These are phyloP conservation scores for Sinhomidia bicolor DNA, from an alignment of 2,888 invertebrate species.

Conservation along the genomic window DNA sequence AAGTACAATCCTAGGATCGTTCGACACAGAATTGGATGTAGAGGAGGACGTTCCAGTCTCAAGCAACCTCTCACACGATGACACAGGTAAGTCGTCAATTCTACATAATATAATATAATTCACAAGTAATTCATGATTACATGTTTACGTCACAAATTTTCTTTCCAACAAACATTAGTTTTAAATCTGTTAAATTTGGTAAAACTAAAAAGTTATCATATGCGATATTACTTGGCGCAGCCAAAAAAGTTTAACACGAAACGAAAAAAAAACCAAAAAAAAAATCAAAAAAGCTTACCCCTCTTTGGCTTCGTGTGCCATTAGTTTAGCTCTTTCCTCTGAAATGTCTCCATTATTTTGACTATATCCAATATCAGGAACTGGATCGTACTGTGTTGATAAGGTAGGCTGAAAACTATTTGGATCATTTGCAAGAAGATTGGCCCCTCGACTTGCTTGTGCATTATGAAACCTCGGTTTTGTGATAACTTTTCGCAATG, in stretches of 20 bases:
- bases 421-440: constrained; percentile 65
- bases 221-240: too few relatives aligned
- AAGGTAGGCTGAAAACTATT: constrained; percentile 66
- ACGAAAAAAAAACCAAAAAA: too few relatives aligned
- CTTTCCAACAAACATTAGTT: neutral
- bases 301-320: constrained; percentile 76
- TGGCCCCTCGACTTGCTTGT: constrained; percentile 65
- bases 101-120: constrained; percentile 64
- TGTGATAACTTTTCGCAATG: constrained; percentile 74
- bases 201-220: neutral
- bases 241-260: too few relatives aligned
- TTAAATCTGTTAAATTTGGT: neutral
- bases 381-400: constrained; percentile 73
- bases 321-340: constrained; percentile 74
- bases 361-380: constrained; percentile 66
- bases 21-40: constrained; percentile 64
- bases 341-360: constrained; percentile 69
- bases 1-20: constrained; percentile 76
- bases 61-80: constrained; percentile 74
- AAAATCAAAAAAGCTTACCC: constrained; percentile 47
- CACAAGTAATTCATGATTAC: neutral
- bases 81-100: constrained; percentile 75
- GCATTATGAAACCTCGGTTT: constrained; percentile 74
- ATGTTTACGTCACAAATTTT: neutral
- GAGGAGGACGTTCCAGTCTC: constrained; percentile 72